phyloP scores from a whole-genome alignment of 2,113 vertebrate genomes.

The Thunnus thynnus region DNA sequence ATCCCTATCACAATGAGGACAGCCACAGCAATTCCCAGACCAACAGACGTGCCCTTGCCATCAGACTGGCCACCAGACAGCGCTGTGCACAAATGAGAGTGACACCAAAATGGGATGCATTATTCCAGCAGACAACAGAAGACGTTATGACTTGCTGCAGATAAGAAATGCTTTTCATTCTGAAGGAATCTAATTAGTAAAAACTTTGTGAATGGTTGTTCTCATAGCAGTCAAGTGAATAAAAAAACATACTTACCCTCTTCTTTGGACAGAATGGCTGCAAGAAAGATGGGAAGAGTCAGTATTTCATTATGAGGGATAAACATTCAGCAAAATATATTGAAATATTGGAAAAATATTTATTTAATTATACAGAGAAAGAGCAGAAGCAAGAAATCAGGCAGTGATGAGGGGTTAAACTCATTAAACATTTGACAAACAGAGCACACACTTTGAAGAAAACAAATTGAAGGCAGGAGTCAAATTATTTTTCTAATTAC shows the following conservation, averaged over 20 bases:
- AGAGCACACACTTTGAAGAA: too few relatives aligned
- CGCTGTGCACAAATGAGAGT: constrained; percentile 61
- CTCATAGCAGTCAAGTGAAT: constrained; percentile 34
- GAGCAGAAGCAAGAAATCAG: not conserved
- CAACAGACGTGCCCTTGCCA: constrained; percentile 53
- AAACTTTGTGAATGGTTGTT: constrained; percentile 45
- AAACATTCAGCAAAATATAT: not conserved
- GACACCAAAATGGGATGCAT: constrained; percentile 38
- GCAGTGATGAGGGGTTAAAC: not conserved
- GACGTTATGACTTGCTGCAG: constrained; percentile 46
- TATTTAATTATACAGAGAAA: constrained; percentile 9
- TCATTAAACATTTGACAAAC: too few relatives aligned
- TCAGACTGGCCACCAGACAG: constrained; percentile 51
- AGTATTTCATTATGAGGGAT: constrained; percentile 37
- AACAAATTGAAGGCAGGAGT: not conserved
- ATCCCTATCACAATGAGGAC: constrained; percentile 69
- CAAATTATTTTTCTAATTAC: not conserved
- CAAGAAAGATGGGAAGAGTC: constrained; percentile 44
- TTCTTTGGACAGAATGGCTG: constrained; percentile 70
- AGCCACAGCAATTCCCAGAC: constrained; percentile 75
- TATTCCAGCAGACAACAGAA: constrained; percentile 44
- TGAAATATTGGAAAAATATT: constrained; percentile 14
- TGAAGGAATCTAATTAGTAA: constrained; percentile 57
- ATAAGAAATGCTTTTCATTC: constrained; percentile 57
- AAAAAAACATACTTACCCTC: constrained; percentile 64